phyloP scores from a whole-genome alignment of 2,888 invertebrate species.

The Suillia variegata region DNA sequence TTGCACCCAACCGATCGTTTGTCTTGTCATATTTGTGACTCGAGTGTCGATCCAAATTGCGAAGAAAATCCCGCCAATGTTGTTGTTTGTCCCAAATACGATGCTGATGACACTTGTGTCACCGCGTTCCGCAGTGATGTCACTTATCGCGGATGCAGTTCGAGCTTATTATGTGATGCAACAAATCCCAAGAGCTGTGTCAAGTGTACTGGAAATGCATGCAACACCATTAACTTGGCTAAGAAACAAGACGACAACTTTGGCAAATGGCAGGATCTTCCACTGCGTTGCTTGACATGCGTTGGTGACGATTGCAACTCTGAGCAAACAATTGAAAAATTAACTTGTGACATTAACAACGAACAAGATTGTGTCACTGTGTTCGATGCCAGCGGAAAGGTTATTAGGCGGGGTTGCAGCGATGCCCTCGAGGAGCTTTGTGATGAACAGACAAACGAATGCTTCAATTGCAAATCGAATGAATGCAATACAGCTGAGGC shows the following conservation, averaged over 20 bases:
- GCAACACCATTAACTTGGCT: constrained; percentile 45
- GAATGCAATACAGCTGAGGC: constrained; percentile 47
- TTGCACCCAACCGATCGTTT: constrained; percentile 43
- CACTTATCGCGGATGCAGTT: constrained; percentile 48
- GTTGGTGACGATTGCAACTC: constrained; percentile 35
- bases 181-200: constrained; percentile 39
- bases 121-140: constrained; percentile 39
- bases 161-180: constrained; percentile 41
- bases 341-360: constrained; percentile 45
- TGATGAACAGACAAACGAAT: constrained; percentile 32
- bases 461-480: constrained; percentile 54
- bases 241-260: constrained; percentile 43
- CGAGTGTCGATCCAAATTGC: constrained; percentile 37
- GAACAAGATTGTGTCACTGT: constrained; percentile 54
- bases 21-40: constrained; percentile 51
- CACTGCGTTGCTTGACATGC: constrained; percentile 47
- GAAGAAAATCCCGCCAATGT: constrained; percentile 40
- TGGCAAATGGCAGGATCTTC: constrained; percentile 58
- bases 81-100: constrained; percentile 41
- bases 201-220: constrained; percentile 42
- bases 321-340: constrained; percentile 7
- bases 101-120: constrained; percentile 44
- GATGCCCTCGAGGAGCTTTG: constrained; percentile 44
- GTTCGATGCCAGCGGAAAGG: constrained; percentile 38
- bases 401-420: constrained; percentile 48